phyloP scores from a whole-genome alignment of 2,797 vertebrate genomes.

The Pelodytes ibericus region DNA sequence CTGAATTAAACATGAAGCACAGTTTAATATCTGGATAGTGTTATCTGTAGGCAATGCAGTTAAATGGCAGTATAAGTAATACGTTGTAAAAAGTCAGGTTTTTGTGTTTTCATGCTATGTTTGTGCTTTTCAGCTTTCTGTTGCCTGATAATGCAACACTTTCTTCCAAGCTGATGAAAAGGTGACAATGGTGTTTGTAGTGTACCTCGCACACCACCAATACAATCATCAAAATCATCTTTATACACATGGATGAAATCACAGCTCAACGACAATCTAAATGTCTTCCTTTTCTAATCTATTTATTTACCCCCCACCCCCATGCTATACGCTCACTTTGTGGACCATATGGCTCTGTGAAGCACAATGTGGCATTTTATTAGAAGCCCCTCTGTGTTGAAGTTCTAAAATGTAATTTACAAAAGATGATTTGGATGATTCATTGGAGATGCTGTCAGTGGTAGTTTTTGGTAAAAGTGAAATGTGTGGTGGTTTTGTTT shows the following conservation, averaged over 20 bases:
- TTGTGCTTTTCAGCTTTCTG: conserved; percentile 35
- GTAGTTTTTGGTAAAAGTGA: not conserved
- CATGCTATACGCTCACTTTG: too few relatives aligned
- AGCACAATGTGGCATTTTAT: too few relatives aligned
- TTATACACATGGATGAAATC: not conserved
- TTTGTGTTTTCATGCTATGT: not conserved
- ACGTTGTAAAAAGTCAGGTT: too few relatives aligned
- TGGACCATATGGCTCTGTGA: too few relatives aligned
- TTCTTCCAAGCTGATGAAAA: conserved; percentile 39
- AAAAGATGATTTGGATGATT: not conserved
- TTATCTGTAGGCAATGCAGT: too few relatives aligned
- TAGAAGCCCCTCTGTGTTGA: too few relatives aligned
- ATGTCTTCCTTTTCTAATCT: too few relatives aligned
- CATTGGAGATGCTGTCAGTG: not conserved
- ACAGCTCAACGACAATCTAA: too few relatives aligned
- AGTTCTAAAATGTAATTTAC: not conserved
- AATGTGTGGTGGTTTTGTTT: not conserved
- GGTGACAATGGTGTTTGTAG: conserved; percentile 14
- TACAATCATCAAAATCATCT: not conserved
- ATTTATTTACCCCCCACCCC: too few relatives aligned
- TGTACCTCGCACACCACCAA: not conserved
- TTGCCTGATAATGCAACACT: conserved; percentile 40
- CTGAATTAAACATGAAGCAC: too few relatives aligned
- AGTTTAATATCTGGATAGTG: too few relatives aligned
- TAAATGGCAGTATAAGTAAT: too few relatives aligned